phyloP scores from a whole-genome alignment of 2,888 invertebrate genomes.

The Elmis aenea region DNA sequence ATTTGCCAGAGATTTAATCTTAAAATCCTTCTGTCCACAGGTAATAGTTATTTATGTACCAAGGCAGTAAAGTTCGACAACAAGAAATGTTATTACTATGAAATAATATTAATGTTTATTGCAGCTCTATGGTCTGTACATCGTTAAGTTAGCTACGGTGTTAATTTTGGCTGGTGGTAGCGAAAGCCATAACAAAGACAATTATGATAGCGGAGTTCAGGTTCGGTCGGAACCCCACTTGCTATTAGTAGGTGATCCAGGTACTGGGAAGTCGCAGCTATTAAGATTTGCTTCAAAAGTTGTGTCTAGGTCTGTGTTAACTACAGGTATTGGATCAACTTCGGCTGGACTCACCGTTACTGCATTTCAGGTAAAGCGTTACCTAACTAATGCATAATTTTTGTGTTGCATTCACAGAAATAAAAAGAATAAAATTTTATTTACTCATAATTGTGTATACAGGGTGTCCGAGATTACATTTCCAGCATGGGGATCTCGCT shows the following conservation, averaged over 20 bases:
- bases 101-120: constrained; percentile 18
- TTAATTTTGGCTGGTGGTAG: constrained; percentile 60
- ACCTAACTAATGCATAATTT: too few relatives aligned
- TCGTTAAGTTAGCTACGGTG: constrained; percentile 80
- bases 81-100: background rate
- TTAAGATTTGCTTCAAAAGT: constrained; percentile 64
- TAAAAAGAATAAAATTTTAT: too few relatives aligned
- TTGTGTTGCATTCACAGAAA: too few relatives aligned
- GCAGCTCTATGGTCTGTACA: constrained; percentile 82
- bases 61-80: too few relatives aligned
- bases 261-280: constrained; percentile 85
- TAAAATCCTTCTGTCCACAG: constrained; percentile 80
- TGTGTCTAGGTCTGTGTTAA: constrained; percentile 71
- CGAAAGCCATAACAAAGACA: constrained; percentile 45
- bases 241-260: constrained; percentile 81
- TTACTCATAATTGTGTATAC: too few relatives aligned
- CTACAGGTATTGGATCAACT: constrained; percentile 82
- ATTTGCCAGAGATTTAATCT: constrained; percentile 69
- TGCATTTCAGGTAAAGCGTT: constrained; percentile 71
- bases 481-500: too few relatives aligned
- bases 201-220: constrained; percentile 33
- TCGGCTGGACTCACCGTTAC: constrained; percentile 85
- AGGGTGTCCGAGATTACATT: too few relatives aligned
- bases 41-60: constrained; percentile 43
- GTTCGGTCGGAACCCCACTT: constrained; percentile 79